Evolutionary conservation across 2,797 vertebrate genomes (phyloP).

Genomic region (Macroramphosus scolopax): DNA sequence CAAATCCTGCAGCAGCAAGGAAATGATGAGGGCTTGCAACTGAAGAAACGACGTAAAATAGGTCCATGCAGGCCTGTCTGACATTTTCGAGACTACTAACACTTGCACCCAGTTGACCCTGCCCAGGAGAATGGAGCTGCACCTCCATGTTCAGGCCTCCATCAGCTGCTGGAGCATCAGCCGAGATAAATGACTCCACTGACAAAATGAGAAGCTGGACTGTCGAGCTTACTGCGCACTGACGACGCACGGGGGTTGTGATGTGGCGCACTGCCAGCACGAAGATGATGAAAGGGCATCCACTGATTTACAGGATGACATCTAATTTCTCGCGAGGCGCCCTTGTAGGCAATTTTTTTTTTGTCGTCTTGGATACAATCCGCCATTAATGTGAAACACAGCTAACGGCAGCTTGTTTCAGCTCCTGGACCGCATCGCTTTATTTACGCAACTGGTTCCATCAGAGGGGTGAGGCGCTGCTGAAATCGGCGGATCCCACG

Average conservation of each 20-base stretch:
- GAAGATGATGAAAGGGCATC: no score
- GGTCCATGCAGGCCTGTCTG: no score
- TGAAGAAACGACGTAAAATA: not conserved
- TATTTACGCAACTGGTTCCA: constrained; percentile 53
- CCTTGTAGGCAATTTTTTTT: constrained; percentile 4
- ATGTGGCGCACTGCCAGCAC: no score
- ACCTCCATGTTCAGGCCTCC: constrained; percentile 38
- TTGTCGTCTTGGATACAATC: constrained; percentile 18
- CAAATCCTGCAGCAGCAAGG: no score
- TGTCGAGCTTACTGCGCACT: no score
- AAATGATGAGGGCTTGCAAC: no score
- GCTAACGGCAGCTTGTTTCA: constrained; percentile 8
- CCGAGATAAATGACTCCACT: not conserved
- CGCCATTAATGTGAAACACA: constrained; percentile 45
- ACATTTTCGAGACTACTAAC: constrained; percentile 5
- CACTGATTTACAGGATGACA: no score
- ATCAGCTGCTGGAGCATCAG: constrained; percentile 26
- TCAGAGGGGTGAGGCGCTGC: constrained; percentile 67
- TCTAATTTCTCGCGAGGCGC: constrained; percentile 8
- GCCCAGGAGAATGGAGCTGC: constrained; percentile 27
- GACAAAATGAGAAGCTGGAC: constrained; percentile 2
- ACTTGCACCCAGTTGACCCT: constrained; percentile 57
- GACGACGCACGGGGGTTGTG: no score
- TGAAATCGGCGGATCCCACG: constrained; percentile 36
- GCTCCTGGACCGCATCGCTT: constrained; percentile 11